These are phyloP conservation scores for Hypomecis punctinalis DNA, from an alignment of 2,888 invertebrate genomes.

Conservation along the genomic window DNA sequence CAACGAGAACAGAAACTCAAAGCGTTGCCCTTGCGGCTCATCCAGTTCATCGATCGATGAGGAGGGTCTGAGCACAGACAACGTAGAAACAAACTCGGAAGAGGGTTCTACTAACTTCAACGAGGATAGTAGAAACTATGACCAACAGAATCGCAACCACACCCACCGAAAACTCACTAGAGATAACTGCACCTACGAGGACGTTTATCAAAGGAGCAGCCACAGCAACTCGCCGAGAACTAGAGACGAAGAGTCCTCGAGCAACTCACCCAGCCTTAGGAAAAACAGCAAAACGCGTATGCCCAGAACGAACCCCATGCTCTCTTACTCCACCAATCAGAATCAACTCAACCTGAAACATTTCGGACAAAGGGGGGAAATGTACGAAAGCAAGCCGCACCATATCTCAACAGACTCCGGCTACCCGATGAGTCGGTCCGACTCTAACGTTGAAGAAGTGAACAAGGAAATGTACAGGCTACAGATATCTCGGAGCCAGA, in stretches of 20 bases:
- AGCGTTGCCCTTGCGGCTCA: slow-evolving; percentile 82
- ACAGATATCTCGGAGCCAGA: slow-evolving; percentile 81
- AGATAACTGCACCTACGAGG: slow-evolving; percentile 80
- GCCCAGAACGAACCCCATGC: slow-evolving; percentile 86
- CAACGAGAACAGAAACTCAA: slow-evolving; percentile 79
- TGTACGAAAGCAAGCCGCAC: slow-evolving; percentile 79
- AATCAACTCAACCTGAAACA: slow-evolving; percentile 78
- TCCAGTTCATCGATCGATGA: slow-evolving; percentile 85
- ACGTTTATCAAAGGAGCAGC: slow-evolving; percentile 74
- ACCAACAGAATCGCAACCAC: slow-evolving; percentile 79
- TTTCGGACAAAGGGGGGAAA: slow-evolving; percentile 78
- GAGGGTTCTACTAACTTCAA: slow-evolving; percentile 82
- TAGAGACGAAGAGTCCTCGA: slow-evolving; percentile 78
- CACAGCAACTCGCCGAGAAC: slow-evolving; percentile 74
- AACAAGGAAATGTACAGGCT: slow-evolving; percentile 83
- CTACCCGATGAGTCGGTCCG: slow-evolving; percentile 79
- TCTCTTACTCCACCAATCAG: slow-evolving; percentile 81
- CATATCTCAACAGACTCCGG: slow-evolving; percentile 78
- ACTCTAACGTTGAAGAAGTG: slow-evolving; percentile 82
- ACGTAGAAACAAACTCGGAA: slow-evolving; percentile 83
- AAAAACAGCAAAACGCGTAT: slow-evolving; percentile 83
- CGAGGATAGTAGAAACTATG: slow-evolving; percentile 77
- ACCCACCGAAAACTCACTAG: slow-evolving; percentile 82
- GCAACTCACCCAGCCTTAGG: slow-evolving; percentile 79
- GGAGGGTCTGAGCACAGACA: slow-evolving; percentile 84